Conservation (phyloP, 1,140 invertebrate genomes). For the Cyclargus thomasi region DNA sequence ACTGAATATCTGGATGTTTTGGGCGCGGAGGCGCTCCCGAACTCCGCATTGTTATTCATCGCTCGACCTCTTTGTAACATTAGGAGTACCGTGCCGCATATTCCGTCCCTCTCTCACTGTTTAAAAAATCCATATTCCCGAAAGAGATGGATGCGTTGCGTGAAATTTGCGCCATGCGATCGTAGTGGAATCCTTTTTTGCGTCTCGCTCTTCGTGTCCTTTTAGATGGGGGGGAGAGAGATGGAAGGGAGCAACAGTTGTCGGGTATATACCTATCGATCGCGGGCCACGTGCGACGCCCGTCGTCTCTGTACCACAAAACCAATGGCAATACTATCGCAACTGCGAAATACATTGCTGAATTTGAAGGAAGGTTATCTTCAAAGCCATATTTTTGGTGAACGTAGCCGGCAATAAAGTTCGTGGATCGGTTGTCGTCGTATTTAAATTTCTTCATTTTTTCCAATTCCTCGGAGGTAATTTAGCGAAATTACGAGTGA, state of each 20-base stretch:
- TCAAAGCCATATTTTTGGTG: too few relatives aligned
- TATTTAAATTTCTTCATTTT: neutral
- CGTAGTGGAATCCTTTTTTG: conserved; percentile 43
- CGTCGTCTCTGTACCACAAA: conserved; percentile 26
- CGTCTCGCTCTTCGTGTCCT: conserved; percentile 27
- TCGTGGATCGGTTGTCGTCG: too few relatives aligned
- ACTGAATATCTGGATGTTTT: neutral
- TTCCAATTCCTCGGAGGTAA: neutral
- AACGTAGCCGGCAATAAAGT: too few relatives aligned
- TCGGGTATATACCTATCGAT: conserved; percentile 58
- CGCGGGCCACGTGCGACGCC: conserved; percentile 58
- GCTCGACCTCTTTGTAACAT: conserved; percentile 62
- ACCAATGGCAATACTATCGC: neutral
- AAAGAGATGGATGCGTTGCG: conserved; percentile 41
- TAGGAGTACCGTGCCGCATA: conserved; percentile 63
- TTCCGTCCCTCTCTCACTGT: conserved; percentile 32
- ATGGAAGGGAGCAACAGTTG: conserved; percentile 63
- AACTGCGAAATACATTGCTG: neutral
- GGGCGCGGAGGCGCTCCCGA: conserved; percentile 61
- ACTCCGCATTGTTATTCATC: conserved; percentile 73
- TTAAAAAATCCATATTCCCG: neutral
- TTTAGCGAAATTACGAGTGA: neutral
- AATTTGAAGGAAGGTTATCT: too few relatives aligned
- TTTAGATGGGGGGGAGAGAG: conserved; percentile 33
- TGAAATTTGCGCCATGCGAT: conserved; percentile 60